Conservation (phyloP, 1,140 invertebrate genomes). For the Carcinoscorpius rotundicauda region DNA sequence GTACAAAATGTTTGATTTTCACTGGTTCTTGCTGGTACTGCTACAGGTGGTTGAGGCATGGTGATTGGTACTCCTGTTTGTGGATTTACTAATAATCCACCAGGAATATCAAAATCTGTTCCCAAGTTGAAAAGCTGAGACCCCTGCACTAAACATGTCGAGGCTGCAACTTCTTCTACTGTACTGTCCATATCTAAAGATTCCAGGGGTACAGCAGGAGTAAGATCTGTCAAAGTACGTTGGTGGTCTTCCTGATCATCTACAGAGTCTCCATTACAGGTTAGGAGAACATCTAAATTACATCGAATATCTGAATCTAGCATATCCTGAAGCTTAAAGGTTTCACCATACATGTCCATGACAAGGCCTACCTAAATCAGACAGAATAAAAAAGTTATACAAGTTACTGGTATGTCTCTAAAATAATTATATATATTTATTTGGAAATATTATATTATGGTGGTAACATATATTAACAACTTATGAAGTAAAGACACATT, state of each 20-base stretch:
- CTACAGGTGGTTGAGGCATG: not conserved
- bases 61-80: constrained; percentile 31
- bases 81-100: constrained; percentile 32
- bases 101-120: constrained; percentile 18
- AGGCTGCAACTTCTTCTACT: constrained; percentile 11
- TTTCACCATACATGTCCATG: constrained; percentile 10
- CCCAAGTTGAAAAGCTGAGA: constrained; percentile 14
- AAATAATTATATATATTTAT: too few species aligned
- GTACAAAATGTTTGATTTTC: constrained; percentile 4
- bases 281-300: constrained; percentile 59
- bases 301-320: constrained; percentile 67
- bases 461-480: too few species aligned
- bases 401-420: too few species aligned
- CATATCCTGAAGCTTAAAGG: constrained; percentile 43
- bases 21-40: not conserved
- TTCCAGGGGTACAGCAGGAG: not conserved
- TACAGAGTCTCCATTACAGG: constrained; percentile 5
- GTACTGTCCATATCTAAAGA: not conserved
- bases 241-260: not conserved
- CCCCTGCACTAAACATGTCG: too few species aligned
- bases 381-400: too few species aligned
- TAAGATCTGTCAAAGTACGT: not conserved
- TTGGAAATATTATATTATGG: too few species aligned
- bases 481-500: too few species aligned
- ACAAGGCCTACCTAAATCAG: not conserved